These are phyloP conservation scores for Laterallus jamaicensis DNA, from an alignment of 2,113 vertebrate species.

Conservation along the genomic window DNA sequence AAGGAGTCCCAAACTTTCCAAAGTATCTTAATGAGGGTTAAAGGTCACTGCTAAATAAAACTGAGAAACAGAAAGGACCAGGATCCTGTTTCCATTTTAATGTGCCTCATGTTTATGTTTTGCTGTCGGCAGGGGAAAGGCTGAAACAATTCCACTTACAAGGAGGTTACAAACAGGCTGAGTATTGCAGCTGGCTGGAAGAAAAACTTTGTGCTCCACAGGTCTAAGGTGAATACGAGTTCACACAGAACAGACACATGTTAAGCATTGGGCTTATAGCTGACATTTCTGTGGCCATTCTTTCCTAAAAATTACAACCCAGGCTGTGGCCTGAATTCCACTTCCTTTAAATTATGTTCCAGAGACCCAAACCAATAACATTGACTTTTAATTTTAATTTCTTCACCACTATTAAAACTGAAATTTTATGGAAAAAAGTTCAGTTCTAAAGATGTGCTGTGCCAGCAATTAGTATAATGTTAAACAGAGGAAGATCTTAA, in stretches of 20 bases:
- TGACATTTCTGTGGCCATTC: conserved; percentile 34
- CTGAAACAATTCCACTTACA: conserved; percentile 79
- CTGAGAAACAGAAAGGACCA: conserved; percentile 76
- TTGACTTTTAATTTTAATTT: conserved; percentile 53
- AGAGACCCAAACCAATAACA: not conserved
- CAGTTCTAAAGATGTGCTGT: not conserved
- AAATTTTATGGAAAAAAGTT: conserved; percentile 8
- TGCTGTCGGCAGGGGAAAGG: conserved; percentile 72
- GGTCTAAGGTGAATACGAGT: conserved; percentile 60
- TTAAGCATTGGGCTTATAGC: conserved; percentile 23
- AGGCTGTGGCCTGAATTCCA: not conserved
- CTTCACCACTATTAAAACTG: not conserved
- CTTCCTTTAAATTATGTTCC: not conserved
- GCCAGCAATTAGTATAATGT: not conserved
- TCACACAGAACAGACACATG: conserved; percentile 52
- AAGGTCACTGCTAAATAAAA: conserved; percentile 80
- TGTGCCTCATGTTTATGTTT: conserved; percentile 79
- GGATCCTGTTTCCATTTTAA: conserved; percentile 86
- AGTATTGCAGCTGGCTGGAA: conserved; percentile 71
- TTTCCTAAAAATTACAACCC: conserved; percentile 42
- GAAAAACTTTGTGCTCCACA: conserved; percentile 43
- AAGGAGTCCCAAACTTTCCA: conserved; percentile 72
- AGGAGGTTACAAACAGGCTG: conserved; percentile 67
- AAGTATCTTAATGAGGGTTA: conserved; percentile 80
- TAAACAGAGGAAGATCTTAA: conserved; percentile 20